Evolutionary conservation across 2,113 vertebrate species (phyloP), one percentile per base, ranked within the genome.

Genomic region (Brienomyrus longianalis): DNA sequence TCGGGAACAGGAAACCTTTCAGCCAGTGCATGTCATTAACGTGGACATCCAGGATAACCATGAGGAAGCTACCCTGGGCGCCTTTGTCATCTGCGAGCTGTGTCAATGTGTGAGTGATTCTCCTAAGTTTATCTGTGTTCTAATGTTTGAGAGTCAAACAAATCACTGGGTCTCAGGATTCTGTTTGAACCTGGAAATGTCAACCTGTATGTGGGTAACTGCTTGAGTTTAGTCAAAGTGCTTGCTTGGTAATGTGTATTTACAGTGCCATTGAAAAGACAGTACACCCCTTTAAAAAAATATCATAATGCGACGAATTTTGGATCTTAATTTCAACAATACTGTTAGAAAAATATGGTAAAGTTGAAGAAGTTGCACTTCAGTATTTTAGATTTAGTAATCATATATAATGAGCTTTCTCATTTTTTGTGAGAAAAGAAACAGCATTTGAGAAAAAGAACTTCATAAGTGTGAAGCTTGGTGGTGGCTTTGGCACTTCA

Each of bases 31-130:
- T 0, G 98, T 99, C 88, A 99, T 99, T 94, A 99, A 99, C 0
- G 98, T 99, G 93, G 98, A 99, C 95, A 99, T 99, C 90, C 98
- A 99, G 95, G 98, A 99, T 89, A 99, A 99, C 95, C 98, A 99
- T 0, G 98, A 99, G 92, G 98, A 99, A 95, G 98, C 98, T 45
- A 99, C 98, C 0, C 94, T 99, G 90, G 98, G 98, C 0, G 98
- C 98, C 13, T 99, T 99, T 94, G 97, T 99, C 39, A 99, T 99
- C 95, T 99, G 98, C 89, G 98, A 99, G 94, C 97, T 99, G 92
- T 99, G 98, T 94, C 98, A 99, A 93, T 99, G 98, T 97, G 98
- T 99, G 94, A 99, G 98, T 99, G 88, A 70, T 11, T 70, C 9
- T 66, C 59, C 59, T 27, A 4, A 70, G 10, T 31, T 31, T 5